These are phyloP conservation scores for Cenopis cana DNA, from an alignment of 2,888 invertebrate species.

Conservation along the genomic window DNA sequence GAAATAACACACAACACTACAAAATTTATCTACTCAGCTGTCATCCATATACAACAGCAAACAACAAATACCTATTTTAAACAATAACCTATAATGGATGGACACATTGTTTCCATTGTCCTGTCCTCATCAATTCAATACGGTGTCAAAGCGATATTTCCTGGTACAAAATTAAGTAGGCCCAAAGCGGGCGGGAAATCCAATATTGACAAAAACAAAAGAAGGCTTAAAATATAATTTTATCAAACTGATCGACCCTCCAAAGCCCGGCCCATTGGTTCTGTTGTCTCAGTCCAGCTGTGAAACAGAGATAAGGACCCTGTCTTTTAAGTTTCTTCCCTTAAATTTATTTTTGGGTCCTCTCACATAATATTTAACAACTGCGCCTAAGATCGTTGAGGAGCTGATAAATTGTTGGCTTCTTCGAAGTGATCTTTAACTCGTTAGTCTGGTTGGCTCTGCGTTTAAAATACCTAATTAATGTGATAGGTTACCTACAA, in stretches of 20 bases:
- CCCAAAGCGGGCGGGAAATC: neutral
- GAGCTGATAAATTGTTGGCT: constrained; percentile 53
- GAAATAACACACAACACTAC: too few relatives aligned
- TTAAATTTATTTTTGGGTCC: constrained; percentile 73
- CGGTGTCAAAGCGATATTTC: too few relatives aligned
- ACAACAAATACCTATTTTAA: too few relatives aligned
- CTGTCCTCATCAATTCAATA: too few relatives aligned
- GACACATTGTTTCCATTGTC: too few relatives aligned
- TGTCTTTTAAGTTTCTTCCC: constrained; percentile 70
- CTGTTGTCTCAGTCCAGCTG: constrained; percentile 74
- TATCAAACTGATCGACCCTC: constrained; percentile 48
- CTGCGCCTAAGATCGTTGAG: constrained; percentile 53
- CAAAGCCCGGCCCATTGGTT: constrained; percentile 50
- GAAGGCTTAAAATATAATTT: constrained; percentile 44
- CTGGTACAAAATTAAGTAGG: neutral
- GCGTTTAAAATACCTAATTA: neutral
- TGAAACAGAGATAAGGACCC: constrained; percentile 73
- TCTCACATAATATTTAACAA: constrained; percentile 72
- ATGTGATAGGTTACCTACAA: too few relatives aligned
- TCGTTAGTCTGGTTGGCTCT: neutral
- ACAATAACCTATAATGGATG: too few relatives aligned
- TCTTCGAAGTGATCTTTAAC: neutral
- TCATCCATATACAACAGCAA: too few relatives aligned
- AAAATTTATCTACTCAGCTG: too few relatives aligned
- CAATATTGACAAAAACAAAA: constrained; percentile 41